Conservation (phyloP, 2,888 invertebrate species). For the Imbricaverruca yamaguchii region DNA sequence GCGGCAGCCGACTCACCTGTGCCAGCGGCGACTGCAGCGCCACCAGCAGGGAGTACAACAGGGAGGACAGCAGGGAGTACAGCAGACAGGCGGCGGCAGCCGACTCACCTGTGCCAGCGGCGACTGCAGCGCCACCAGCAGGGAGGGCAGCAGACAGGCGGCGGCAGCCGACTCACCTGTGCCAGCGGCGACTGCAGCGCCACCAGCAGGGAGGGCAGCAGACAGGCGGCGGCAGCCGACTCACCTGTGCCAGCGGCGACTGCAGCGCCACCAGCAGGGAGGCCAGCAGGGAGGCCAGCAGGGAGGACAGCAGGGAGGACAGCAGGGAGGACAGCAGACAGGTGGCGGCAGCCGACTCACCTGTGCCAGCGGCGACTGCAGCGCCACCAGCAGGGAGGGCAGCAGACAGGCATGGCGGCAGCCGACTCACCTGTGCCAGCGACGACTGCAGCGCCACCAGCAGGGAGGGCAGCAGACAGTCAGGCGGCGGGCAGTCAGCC, state of each 20-base stretch:
- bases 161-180: neutral
- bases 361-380: neutral
- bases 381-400: neutral
- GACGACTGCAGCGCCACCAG: neutral
- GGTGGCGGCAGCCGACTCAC: neutral
- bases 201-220: neutral
- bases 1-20: neutral
- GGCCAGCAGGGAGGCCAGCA: neutral
- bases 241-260: neutral
- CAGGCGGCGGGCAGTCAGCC: no score
- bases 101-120: neutral
- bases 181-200: constrained; percentile 4
- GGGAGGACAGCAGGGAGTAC: neutral
- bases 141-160: neutral
- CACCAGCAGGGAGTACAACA: neutral
- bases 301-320: neutral
- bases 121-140: constrained; percentile 10
- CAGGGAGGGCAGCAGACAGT: neutral
- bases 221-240: neutral
- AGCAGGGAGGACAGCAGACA: neutral
- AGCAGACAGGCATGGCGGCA: neutral
- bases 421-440: neutral
- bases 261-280: neutral
- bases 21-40: neutral
- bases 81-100: neutral